Conservation (phyloP, 1,140 invertebrate species). For the Drosophila pachea region DNA sequence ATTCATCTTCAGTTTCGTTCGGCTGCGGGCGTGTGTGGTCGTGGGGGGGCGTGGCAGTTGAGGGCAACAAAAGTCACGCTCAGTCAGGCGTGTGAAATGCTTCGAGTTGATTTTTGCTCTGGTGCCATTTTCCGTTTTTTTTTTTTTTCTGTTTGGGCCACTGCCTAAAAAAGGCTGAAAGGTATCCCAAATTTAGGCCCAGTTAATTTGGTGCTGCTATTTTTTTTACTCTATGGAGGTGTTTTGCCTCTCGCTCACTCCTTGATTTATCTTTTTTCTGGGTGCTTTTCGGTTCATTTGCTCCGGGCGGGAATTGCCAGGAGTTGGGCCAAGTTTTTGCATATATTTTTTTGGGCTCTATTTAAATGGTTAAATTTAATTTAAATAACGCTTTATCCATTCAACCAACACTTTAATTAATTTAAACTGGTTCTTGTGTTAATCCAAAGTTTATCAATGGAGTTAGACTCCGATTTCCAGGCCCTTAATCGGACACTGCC, state of each 20-base stretch:
- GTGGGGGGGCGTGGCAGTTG: not conserved
- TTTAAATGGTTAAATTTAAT: too few relatives aligned
- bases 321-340: constrained; percentile 9
- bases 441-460: not conserved
- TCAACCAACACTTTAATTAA: not conserved
- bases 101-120: constrained; percentile 64
- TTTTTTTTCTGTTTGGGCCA: constrained; percentile 8
- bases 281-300: constrained; percentile 55
- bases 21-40: not conserved
- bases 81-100: constrained; percentile 63
- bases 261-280: constrained; percentile 6
- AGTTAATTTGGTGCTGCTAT: constrained; percentile 50
- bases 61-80: constrained; percentile 53
- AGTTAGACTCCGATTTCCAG: not conserved
- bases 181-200: constrained; percentile 39
- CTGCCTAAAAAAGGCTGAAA: constrained; percentile 38
- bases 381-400: too few relatives aligned
- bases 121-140: constrained; percentile 20
- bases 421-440: not conserved
- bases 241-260: not conserved
- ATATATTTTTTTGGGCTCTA: not conserved
- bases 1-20: constrained; percentile 11
- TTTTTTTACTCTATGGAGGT: not conserved
- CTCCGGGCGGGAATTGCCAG: constrained; percentile 4
- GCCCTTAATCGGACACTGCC: not conserved